phyloP scores from a whole-genome alignment of 2,113 vertebrate genomes.

The Cranoglanis bouderius region DNA sequence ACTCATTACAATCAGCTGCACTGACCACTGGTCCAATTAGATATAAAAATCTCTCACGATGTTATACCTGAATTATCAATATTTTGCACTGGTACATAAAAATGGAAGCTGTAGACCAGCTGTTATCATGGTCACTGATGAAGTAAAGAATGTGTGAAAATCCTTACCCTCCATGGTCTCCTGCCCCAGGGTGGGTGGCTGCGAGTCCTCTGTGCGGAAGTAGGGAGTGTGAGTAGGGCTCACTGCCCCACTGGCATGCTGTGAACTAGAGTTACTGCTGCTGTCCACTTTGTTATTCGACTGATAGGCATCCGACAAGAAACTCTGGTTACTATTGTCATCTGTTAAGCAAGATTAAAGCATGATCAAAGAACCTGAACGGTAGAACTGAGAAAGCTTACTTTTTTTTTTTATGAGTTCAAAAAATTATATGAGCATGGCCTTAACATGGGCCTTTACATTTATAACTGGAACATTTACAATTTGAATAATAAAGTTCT shows the following conservation, averaged over 20 bases:
- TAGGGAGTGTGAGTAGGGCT: slow-evolving; percentile 84
- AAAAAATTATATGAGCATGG: background rate
- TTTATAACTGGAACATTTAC: background rate
- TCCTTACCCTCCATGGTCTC: slow-evolving; percentile 87
- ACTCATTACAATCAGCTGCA: background rate
- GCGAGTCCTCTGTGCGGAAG: slow-evolving; percentile 89
- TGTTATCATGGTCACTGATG: background rate
- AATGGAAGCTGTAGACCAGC: background rate
- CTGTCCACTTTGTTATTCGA: slow-evolving; percentile 84
- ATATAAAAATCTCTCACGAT: background rate
- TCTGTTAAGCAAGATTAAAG: slow-evolving; percentile 74
- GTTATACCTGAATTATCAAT: background rate
- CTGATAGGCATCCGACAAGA: slow-evolving; percentile 89
- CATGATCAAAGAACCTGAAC: background rate
- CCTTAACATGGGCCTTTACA: background rate
- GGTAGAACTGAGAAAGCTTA: background rate
- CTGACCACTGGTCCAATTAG: background rate
- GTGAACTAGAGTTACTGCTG: slow-evolving; percentile 92
- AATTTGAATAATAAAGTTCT: background rate
- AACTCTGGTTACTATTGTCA: slow-evolving; percentile 99
- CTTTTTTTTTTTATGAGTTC: background rate
- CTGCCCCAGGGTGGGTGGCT: slow-evolving; percentile 93
- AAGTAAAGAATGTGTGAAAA: background rate
- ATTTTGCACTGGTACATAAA: background rate
- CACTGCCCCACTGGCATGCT: slow-evolving; percentile 87